Evolutionary conservation across 2,888 invertebrate species (phyloP), one percentile per base, ranked within the genome.

Genomic region (Lutraria lutraria): DNA sequence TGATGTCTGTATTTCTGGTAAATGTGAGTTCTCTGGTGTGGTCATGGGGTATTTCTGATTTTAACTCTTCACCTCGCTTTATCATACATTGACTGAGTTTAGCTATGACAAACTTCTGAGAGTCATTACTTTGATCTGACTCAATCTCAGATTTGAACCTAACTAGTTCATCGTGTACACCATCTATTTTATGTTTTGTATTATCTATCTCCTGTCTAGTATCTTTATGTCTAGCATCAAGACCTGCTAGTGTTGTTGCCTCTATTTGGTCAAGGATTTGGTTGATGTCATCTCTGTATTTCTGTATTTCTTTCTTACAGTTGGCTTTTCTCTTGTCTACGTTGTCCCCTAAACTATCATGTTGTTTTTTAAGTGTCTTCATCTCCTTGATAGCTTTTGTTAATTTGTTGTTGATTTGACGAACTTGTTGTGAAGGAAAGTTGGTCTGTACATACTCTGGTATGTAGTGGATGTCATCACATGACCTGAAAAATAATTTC

Each of bases 401-500:
- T 56, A 81, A 81, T n/a, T 81, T 56, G 4, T 54, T 56, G n/a
- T 56, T 25, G 25, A 56, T 56, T 43, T 21, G 54, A 10, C 21
- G 25, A 21, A 25, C 52, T 31, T 56, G n/a, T 19, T 54, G n/a
- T 29, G 81, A 29, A 3, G 29, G 81, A 15, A 13, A 6, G 15
- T 19, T 81, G 6, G 56, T 13, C 12, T 81, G 81, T 25, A 81
- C 29, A 81, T 81, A 81, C 31, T 81, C 81, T 6, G 81, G 81
- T 19, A 81, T 81, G 16, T 81, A 81, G 29, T 81, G 54, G 2
- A 81, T 54, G 16, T 56, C 56, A 19, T 56, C 29, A 34, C 81
- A 56, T n/a, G 29, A 56, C 56, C 81, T 81, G 56, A 29, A 81
- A 29, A n/a, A 53, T 19, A n/a, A n/a, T n/a, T n/a, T n/a, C n/a